Conservation (phyloP, 2,797 vertebrate species). For the Danio albolineatus region DNA sequence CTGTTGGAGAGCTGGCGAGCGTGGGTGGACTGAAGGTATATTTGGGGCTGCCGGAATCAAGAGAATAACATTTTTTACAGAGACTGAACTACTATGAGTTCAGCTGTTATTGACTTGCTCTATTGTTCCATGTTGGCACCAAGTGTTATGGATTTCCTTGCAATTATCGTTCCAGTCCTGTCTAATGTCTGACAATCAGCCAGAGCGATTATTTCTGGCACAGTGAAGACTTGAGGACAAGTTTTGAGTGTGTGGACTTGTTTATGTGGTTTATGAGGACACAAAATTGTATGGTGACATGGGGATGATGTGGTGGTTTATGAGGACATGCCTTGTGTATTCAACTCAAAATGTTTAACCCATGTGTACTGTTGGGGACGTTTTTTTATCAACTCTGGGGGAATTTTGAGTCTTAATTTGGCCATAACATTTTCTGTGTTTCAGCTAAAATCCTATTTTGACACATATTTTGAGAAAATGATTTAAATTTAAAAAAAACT, state of each 20-base stretch:
- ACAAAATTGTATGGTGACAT: too few relatives aligned
- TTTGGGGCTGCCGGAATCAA: constrained; percentile 18
- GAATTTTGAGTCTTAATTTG: too few relatives aligned
- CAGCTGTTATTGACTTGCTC: constrained; percentile 11
- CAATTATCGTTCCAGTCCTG: constrained; percentile 31
- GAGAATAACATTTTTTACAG: constrained; percentile 29
- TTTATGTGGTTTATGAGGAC: background rate
- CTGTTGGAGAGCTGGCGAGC: constrained; percentile 15
- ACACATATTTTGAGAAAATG: too few relatives aligned
- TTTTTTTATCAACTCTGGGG: too few relatives aligned
- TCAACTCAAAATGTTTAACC: too few relatives aligned
- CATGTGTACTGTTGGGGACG: too few relatives aligned
- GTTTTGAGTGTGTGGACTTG: background rate
- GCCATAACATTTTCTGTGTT: too few relatives aligned
- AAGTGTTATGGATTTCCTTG: constrained; percentile 27
- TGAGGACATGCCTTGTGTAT: too few relatives aligned
- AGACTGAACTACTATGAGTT: constrained; percentile 19
- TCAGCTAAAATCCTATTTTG: too few relatives aligned
- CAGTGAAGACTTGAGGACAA: constrained; percentile 9
- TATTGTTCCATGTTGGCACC: background rate
- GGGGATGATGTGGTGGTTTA: too few relatives aligned
- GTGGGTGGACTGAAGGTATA: constrained; percentile 47
- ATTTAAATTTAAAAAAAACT: too few relatives aligned
- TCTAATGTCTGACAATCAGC: constrained; percentile 24
- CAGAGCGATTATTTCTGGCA: constrained; percentile 33